phyloP scores from a whole-genome alignment of 2,113 vertebrate species.

The Mormyrus iriodes region DNA sequence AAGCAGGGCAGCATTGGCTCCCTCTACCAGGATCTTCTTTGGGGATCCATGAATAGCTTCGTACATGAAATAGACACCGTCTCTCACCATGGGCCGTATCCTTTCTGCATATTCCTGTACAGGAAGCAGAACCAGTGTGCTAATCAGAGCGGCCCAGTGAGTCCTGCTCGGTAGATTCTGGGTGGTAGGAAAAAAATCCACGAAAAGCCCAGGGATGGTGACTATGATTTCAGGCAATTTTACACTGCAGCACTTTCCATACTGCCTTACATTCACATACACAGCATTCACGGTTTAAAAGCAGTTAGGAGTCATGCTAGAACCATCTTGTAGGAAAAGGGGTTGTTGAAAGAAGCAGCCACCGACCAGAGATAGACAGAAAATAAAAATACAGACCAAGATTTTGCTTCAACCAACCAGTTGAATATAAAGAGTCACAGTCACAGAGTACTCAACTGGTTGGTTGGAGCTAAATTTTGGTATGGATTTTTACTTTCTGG shows the following conservation, averaged over 20 bases:
- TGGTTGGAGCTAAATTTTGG: background rate
- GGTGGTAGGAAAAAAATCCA: background rate
- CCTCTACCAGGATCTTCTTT: constrained; percentile 94
- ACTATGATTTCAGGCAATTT: background rate
- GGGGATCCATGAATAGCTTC: constrained; percentile 84
- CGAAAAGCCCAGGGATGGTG: background rate
- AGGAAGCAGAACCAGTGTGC: background rate
- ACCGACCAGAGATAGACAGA: background rate
- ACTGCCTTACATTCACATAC: background rate
- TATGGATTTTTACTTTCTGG: background rate
- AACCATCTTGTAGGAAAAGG: background rate
- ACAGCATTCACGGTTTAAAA: background rate
- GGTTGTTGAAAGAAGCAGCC: background rate
- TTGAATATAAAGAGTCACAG: background rate
- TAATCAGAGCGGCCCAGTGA: background rate
- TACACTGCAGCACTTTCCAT: background rate
- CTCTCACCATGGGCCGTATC: constrained; percentile 90
- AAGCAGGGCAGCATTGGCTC: constrained; percentile 93
- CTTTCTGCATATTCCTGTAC: constrained; percentile 81
- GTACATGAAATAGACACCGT: constrained; percentile 94
- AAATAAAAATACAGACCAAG: background rate
- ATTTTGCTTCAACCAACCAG: background rate
- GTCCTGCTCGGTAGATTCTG: background rate
- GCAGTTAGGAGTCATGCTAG: background rate
- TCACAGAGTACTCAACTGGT: background rate